Percentiles rank a stretch among this genome's conserved stretches.
These are phyloP conservation scores for Semaprochilodus insignis DNA, from an alignment of 2,797 vertebrate species.

Conservation along the genomic window DNA sequence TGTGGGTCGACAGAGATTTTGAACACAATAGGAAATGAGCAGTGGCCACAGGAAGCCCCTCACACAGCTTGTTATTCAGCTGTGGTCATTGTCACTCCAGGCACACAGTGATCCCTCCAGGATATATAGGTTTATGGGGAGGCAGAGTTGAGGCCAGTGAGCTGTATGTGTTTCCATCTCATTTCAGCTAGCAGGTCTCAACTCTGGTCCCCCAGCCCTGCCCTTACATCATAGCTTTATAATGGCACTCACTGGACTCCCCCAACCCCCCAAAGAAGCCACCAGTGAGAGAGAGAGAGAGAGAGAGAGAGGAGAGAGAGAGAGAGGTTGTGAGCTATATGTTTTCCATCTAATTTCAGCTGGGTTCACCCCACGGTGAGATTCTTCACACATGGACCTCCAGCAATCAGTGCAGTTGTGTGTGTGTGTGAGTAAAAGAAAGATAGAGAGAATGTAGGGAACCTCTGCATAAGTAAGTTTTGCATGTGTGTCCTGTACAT, in stretches of 20 bases:
- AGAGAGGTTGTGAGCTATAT: conserved; percentile 46
- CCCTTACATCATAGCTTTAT: conserved; percentile 51
- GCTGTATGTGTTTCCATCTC: conserved; percentile 61
- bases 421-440: background rate
- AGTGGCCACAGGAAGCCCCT: conserved; percentile 48
- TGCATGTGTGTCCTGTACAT: background rate
- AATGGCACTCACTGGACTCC: conserved; percentile 48
- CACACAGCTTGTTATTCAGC: conserved; percentile 60
- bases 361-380: conserved; percentile 71
- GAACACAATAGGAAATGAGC: conserved; percentile 50
- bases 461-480: background rate
- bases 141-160: conserved; percentile 29
- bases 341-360: conserved; percentile 70
- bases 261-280: conserved; percentile 54
- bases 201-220: conserved; percentile 44
- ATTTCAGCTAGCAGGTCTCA: conserved; percentile 45
- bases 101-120: conserved; percentile 48
- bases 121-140: conserved; percentile 59
- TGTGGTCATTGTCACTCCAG: conserved; percentile 58
- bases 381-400: conserved; percentile 69
- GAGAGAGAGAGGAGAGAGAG: conserved; percentile 33
- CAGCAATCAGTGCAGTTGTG: conserved; percentile 52
- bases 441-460: background rate
- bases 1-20: conserved; percentile 35
- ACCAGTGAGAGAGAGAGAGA: conserved; percentile 54